phyloP scores from a whole-genome alignment of 2,888 invertebrate species.

The Netelia fuscicornis region DNA sequence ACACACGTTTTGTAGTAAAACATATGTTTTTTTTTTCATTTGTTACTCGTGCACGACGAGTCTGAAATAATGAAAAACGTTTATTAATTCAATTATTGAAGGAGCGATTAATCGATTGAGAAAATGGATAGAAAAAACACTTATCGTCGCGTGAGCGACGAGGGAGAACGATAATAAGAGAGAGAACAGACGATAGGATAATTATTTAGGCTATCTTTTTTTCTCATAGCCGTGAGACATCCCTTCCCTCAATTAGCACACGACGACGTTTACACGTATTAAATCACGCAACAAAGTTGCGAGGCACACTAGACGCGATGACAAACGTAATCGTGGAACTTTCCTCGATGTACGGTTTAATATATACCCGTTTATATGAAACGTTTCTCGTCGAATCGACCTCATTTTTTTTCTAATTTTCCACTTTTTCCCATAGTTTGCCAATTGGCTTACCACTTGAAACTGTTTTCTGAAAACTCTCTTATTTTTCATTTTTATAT shows the following conservation, averaged over 20 bases:
- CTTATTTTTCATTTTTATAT: too few relatives aligned
- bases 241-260: background rate
- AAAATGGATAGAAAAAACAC: too few relatives aligned
- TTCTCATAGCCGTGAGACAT: slow-evolving; percentile 21
- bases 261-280: background rate
- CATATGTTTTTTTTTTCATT: background rate
- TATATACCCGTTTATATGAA: too few relatives aligned
- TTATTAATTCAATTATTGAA: too few relatives aligned
- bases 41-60: background rate
- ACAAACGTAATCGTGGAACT: slow-evolving; percentile 40
- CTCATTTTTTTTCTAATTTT: too few relatives aligned
- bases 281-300: slow-evolving; percentile 16
- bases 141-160: too few relatives aligned
- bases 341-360: slow-evolving; percentile 24
- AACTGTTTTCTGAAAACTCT: too few relatives aligned
- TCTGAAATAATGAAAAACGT: background rate
- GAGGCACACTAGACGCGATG: slow-evolving; percentile 22
- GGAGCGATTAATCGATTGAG: too few relatives aligned
- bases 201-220: slow-evolving; percentile 30
- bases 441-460: too few relatives aligned
- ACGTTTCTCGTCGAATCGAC: too few relatives aligned
- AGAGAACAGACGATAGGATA: slow-evolving; percentile 3
- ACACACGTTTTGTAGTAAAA: background rate
- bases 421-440: too few relatives aligned
- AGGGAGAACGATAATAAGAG: too few relatives aligned